Conservation (phyloP, 2,888 invertebrate genomes). For the Thymelicus sylvestris region DNA sequence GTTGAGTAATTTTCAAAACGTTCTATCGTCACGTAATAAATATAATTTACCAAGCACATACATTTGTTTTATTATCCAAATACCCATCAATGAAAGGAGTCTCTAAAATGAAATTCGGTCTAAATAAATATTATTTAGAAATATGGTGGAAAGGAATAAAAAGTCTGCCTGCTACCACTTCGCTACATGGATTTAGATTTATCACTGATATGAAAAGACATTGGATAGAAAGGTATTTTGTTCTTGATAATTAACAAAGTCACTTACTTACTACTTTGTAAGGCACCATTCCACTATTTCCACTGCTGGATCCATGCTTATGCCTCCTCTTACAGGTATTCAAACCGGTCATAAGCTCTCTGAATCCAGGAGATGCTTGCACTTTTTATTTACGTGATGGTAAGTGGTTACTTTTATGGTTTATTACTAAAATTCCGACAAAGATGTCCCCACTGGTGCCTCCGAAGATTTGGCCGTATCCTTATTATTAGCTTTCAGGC, state of each 20-base stretch:
- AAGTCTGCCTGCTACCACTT: slow-evolving; percentile 77
- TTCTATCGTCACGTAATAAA: slow-evolving; percentile 22
- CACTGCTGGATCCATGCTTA: too few species aligned
- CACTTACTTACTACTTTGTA: too few species aligned
- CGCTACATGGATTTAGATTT: slow-evolving; percentile 87
- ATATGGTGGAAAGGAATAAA: slow-evolving; percentile 80
- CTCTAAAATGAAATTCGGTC: slow-evolving; percentile 52
- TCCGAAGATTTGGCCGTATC: too few species aligned
- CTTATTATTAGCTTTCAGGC: too few species aligned
- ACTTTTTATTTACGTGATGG: too few species aligned
- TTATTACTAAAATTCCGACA: too few species aligned
- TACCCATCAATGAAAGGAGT: neutral
- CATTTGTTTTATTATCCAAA: slow-evolving; percentile 9
- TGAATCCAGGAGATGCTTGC: too few species aligned
- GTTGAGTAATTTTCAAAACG: neutral
- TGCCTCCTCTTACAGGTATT: too few species aligned
- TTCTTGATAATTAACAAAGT: neutral
- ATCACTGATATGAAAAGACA: slow-evolving; percentile 86
- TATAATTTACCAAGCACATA: neutral
- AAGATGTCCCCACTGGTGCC: too few species aligned
- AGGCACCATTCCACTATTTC: too few species aligned
- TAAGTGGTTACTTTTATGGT: too few species aligned
- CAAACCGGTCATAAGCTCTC: too few species aligned
- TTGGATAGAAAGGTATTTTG: slow-evolving; percentile 85
- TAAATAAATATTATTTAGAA: slow-evolving; percentile 61